Conservation (phyloP, 2,113 vertebrate genomes). For the Bolborhynchus lineola region DNA sequence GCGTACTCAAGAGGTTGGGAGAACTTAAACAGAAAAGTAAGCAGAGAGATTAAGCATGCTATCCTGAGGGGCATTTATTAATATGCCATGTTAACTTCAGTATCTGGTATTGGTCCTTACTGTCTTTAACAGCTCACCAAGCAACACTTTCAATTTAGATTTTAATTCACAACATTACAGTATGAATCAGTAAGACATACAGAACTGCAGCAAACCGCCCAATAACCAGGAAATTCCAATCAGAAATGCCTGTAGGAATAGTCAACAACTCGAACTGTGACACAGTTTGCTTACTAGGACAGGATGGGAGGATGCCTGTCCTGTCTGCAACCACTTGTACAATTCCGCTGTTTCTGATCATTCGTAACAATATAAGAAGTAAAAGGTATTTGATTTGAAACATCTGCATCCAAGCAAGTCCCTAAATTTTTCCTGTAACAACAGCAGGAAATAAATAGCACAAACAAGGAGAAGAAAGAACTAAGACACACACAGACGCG, state of each 20-base stretch:
- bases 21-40: neutral
- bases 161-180: neutral
- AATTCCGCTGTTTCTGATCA: fast-evolving
- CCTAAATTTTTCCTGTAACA: neutral
- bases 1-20: neutral
- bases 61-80: neutral
- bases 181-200: neutral
- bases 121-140: neutral
- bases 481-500: neutral
- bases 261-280: neutral
- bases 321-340: neutral
- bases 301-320: neutral
- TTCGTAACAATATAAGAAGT: neutral
- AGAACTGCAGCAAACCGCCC: neutral
- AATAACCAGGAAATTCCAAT: neutral
- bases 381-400: neutral
- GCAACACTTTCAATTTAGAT: neutral
- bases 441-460: neutral
- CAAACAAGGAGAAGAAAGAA: neutral
- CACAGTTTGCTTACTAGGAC: neutral
- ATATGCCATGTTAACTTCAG: neutral
- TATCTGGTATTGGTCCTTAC: neutral
- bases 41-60: neutral
- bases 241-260: neutral
- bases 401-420: neutral